These are phyloP conservation scores for Plagiodera versicolora DNA, from an alignment of 2,888 invertebrate species.

Conservation along the genomic window DNA sequence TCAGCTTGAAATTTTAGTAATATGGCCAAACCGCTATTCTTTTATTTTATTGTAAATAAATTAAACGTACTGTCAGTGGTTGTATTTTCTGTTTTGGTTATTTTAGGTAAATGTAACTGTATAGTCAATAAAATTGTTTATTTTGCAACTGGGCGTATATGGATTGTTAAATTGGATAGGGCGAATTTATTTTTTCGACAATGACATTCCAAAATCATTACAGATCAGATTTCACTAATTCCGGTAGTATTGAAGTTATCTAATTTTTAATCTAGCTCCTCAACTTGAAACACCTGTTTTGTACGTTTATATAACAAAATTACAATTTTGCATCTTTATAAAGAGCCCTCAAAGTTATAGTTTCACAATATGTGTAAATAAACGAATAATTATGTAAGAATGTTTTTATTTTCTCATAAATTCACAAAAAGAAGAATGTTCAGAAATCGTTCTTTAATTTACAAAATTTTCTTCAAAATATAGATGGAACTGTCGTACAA, in stretches of 20 bases:
- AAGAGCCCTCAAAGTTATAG: slow-evolving; percentile 26
- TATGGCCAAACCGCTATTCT: slow-evolving; percentile 11
- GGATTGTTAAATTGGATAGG: not conserved
- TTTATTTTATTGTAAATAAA: slow-evolving; percentile 29
- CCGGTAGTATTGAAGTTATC: not conserved
- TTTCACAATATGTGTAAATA: slow-evolving; percentile 34
- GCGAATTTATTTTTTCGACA: not conserved
- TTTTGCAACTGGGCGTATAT: slow-evolving; percentile 25
- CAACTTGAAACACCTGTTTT: slow-evolving; percentile 34
- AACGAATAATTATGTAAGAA: slow-evolving; percentile 24
- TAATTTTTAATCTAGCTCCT: not conserved
- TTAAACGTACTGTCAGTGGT: slow-evolving; percentile 18
- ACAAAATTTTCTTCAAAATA: no score
- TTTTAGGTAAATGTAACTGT: slow-evolving; percentile 22
- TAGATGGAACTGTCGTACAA: no score
- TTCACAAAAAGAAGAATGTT: no score
- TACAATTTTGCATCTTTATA: slow-evolving; percentile 28
- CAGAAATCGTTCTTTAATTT: no score
- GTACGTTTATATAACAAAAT: slow-evolving; percentile 40
- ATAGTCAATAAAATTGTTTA: slow-evolving; percentile 29
- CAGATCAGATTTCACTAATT: slow-evolving; percentile 2
- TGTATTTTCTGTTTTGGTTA: slow-evolving; percentile 18
- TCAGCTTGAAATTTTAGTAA: slow-evolving; percentile 4
- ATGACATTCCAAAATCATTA: not conserved
- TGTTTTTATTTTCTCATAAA: no score